phyloP scores from a whole-genome alignment of 2,888 invertebrate genomes.

The Orchesellides sinensis region DNA sequence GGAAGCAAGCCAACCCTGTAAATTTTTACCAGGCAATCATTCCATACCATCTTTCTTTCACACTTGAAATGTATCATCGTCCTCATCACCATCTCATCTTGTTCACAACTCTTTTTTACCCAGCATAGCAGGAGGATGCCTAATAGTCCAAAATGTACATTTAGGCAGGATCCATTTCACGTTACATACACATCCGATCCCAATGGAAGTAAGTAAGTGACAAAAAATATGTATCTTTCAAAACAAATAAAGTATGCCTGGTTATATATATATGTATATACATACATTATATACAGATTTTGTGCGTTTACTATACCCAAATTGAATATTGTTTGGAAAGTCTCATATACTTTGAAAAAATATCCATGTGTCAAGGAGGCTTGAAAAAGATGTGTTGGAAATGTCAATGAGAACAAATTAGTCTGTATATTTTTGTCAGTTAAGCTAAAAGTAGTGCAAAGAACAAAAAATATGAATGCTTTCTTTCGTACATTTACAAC shows the following conservation, averaged over 20 bases:
- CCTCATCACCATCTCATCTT: too few species aligned
- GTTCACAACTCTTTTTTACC: constrained; percentile 1
- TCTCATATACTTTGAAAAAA: constrained; percentile 28
- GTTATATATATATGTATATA: too few species aligned
- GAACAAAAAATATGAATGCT: neutral
- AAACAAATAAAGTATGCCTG: neutral
- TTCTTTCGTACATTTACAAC: neutral
- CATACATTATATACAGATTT: too few species aligned
- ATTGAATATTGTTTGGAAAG: neutral
- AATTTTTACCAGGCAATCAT: neutral
- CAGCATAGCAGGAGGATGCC: too few species aligned
- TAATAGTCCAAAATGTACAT: constrained; percentile 47
- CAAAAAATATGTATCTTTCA: neutral
- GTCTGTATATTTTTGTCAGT: constrained; percentile 50
- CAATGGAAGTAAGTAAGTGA: neutral
- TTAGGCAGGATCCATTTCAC: constrained; percentile 57
- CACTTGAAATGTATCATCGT: constrained; percentile 25
- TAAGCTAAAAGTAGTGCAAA: constrained; percentile 27
- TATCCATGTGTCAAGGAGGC: constrained; percentile 44
- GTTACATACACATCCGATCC: constrained; percentile 4
- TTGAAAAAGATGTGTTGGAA: constrained; percentile 54
- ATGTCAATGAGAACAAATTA: constrained; percentile 65
- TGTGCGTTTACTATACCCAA: too few species aligned
- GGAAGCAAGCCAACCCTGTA: neutral
- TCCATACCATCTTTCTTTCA: neutral